phyloP scores from a whole-genome alignment of 2,113 vertebrate species.

The Seriola dumerili region DNA sequence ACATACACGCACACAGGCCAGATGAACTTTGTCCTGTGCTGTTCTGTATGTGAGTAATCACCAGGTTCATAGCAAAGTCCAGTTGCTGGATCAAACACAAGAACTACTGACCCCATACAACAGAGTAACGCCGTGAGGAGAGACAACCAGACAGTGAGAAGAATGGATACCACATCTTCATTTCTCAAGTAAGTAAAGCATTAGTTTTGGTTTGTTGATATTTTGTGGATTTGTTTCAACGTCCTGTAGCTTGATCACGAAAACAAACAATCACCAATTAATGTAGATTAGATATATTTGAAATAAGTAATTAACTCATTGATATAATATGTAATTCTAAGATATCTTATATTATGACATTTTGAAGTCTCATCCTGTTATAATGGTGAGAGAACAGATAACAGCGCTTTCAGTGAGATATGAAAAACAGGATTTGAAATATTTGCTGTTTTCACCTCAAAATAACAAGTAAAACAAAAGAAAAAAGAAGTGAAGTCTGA shows the following conservation, averaged over 20 bases:
- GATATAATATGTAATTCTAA: too few relatives aligned
- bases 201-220: neutral
- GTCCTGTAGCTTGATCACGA: neutral
- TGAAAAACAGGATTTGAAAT: neutral
- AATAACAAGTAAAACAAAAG: neutral
- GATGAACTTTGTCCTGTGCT: conserved; percentile 71
- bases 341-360: neutral
- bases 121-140: conserved; percentile 4
- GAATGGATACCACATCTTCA: conserved; percentile 83
- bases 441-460: neutral
- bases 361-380: neutral
- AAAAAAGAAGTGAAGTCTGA: neutral
- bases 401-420: neutral
- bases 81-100: conserved; percentile 40
- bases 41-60: conserved; percentile 62
- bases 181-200: conserved; percentile 81
- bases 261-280: neutral
- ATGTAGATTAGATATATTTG: too few relatives aligned
- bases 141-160: neutral
- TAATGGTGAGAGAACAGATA: neutral
- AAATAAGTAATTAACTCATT: neutral
- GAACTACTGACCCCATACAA: neutral
- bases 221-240: neutral
- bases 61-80: conserved; percentile 73
- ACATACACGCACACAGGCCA: conserved; percentile 9